Evolutionary conservation across 2,113 vertebrate genomes (phyloP), one percentile per base, ranked within the genome.

Genomic region (Menidia beryllina): DNA sequence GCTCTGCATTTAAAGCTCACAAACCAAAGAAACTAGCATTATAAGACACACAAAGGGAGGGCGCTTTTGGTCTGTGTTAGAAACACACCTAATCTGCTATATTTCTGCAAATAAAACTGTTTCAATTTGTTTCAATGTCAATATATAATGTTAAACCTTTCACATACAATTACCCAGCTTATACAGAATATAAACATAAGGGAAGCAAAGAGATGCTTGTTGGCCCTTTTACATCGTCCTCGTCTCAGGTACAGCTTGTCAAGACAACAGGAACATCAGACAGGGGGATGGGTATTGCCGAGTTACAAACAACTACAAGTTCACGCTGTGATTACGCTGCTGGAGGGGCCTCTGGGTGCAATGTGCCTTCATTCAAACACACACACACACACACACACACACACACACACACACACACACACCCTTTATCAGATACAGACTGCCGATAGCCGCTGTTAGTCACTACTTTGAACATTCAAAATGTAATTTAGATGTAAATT

Each of bases 281-380:
- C 82, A 84, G 73, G 71, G 68, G 60, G 74, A 78, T 72, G 63
- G 62, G 74, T 72, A 75, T 39, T 47, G 39, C 27, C 55, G 75
- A 75, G 79, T 62, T 82, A 69, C 65, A 79, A 61, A 82, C 67
- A 60, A 67, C 74, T 59, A 58, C 86, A 85, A 86, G 82, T 77
- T 83, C 75, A 66, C 17, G 23, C 66, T 62, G 66, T 73, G 61
- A 69, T 61, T 73, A 69, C 45, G 64, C 20, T 60, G 54, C 68
- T 75, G 34, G 48, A 73, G 27, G 41, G 54, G 36, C 67, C 23
- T 34, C 53, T 54, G 52, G 66, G 68, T 58, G 24, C 23, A 74
- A 77, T n/a, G 65, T 52, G 56, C 13, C 20, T 53, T 66, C 62
- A 49, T 21, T 61, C 64, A 66, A 36, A 77, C 24, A n/a, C n/a